These are phyloP conservation scores for Protomyctophum bolini DNA, from an alignment of 2,113 vertebrate genomes.

Conservation along the genomic window DNA sequence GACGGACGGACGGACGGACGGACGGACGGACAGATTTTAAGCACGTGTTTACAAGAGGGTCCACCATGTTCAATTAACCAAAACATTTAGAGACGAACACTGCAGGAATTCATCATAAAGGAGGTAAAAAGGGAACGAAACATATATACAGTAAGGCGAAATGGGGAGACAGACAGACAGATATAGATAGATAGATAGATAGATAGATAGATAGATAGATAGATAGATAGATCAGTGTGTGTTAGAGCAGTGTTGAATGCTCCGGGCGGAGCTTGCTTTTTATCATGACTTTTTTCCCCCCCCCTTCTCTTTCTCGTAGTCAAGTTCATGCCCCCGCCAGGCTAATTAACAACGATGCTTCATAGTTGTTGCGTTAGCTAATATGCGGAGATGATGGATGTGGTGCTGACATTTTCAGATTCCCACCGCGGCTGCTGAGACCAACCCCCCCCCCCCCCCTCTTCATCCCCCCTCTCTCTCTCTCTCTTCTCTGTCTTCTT, in stretches of 20 bases:
- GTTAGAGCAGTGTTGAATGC: slow-evolving; percentile 67
- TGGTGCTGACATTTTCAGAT: slow-evolving; percentile 68
- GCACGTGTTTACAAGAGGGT: no score
- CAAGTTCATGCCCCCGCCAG: slow-evolving; percentile 61
- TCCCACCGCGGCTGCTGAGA: slow-evolving; percentile 34
- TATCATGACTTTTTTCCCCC: not conserved
- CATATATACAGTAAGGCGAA: no score
- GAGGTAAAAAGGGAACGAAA: no score
- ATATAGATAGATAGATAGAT: no score
- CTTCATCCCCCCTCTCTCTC: slow-evolving; percentile 23
- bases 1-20: no score
- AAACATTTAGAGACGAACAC: no score
- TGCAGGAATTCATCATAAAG: no score
- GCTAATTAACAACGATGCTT: slow-evolving; percentile 74
- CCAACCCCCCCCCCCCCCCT: slow-evolving; percentile 19
- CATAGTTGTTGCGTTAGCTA: slow-evolving; percentile 64
- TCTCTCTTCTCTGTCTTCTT: not conserved
- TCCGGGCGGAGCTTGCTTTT: slow-evolving; percentile 33
- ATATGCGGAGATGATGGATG: slow-evolving; percentile 67
- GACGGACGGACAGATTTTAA: no score
- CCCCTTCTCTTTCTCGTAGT: slow-evolving; percentile 21
- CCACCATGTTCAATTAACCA: no score
- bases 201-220: slow-evolving; percentile 9
- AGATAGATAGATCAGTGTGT: not conserved
- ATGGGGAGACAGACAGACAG: no score